Conservation (phyloP, 2,113 vertebrate species). For the Erpornis zantholeuca region DNA sequence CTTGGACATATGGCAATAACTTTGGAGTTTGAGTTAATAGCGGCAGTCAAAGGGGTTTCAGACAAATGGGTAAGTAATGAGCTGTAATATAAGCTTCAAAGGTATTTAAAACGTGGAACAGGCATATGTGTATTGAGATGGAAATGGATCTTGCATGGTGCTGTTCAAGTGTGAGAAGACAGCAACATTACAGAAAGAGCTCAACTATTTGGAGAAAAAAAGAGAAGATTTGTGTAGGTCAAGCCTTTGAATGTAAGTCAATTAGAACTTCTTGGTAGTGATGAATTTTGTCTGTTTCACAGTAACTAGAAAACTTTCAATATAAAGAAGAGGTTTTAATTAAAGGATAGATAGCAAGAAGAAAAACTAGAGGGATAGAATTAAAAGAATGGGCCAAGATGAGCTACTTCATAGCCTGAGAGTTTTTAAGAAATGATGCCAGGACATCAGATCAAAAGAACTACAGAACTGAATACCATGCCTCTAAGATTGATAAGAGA, state of each 20-base stretch:
- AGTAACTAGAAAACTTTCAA: neutral
- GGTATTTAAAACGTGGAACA: neutral
- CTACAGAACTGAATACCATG: neutral
- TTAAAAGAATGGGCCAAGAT: neutral
- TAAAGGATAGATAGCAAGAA: neutral
- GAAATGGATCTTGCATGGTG: neutral
- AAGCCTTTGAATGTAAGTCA: neutral
- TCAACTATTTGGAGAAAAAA: neutral
- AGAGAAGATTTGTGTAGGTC: neutral
- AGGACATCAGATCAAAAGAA: neutral
- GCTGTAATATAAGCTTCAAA: neutral
- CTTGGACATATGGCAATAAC: neutral
- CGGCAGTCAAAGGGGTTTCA: neutral
- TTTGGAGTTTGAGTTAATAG: neutral
- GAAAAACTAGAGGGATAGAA: fast-evolving
- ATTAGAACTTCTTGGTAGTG: neutral
- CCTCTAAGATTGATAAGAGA: neutral
- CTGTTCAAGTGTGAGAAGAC: neutral
- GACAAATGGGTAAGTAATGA: neutral
- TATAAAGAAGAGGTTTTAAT: neutral
- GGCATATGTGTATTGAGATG: neutral
- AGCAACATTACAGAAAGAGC: neutral
- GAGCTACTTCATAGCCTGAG: neutral
- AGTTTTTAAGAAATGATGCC: neutral
- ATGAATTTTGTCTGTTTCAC: neutral